Evolutionary conservation across 2,797 vertebrate genomes (phyloP), one percentile per base, ranked within the genome.

Genomic region (Pelodytes ibericus): DNA sequence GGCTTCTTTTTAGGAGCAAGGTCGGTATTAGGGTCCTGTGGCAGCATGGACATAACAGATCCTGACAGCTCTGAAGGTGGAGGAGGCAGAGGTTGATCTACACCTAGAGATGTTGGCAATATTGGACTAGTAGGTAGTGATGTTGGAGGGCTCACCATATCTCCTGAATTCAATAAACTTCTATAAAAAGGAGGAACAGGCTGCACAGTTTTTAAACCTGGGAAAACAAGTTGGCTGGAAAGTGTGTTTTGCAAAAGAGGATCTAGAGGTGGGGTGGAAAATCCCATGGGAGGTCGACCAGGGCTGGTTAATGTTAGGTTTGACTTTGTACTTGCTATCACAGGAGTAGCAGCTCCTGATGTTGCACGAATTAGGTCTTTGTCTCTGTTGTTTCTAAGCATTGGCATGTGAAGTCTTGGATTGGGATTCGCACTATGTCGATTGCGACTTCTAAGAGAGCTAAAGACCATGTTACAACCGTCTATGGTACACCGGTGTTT

Each of bases 171-270:
- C 82, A 99, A 92, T 83, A 99, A 89, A 82, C 95, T 98, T 87
- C 97, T 95, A 87, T 98, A 99, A 93, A 99, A 99, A 7, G 98
- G 98, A 83, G 97, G 98, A 79, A 99, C 96, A 47, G 97, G 96
- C 53, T 99, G 97, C 44, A 99, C 96, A 86, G 98, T 98, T 87
- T 99, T 99, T 85, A 99, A 88, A 57, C 96, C 94, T 0, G 98
- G 96, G 85, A 98, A 99, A 5, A 98, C 93, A 81, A 99, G 88
- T 51, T 97, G 95, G 86, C 94, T 96, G 81, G 98, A 94, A 83
- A 99, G 91, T 75, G 97, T 94, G 27, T 92, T 98, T 86, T 98
- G 96, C 81, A 98, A 91, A 86, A 98, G 90, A 0, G 96, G 90
- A 81, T 99, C 98, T 53, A 99, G 84, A 0, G 97, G 96, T 7